Percentiles rank a stretch among this genome's conserved stretches.
These are phyloP conservation scores for Chaetophractus vellerosus DNA, from an alignment of 2,797 vertebrate species.

Conservation along the genomic window DNA sequence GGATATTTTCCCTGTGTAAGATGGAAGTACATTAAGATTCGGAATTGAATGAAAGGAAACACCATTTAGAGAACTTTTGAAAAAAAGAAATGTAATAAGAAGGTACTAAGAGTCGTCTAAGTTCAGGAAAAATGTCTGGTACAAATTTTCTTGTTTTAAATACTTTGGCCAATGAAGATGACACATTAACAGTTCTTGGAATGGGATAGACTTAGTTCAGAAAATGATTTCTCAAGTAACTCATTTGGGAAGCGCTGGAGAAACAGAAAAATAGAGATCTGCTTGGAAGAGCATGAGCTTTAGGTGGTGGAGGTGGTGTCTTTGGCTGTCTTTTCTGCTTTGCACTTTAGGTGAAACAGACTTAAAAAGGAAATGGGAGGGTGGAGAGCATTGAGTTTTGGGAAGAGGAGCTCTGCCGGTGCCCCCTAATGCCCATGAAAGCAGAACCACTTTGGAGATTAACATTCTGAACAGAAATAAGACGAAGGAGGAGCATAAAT, in stretches of 20 bases:
- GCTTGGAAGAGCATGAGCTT: not conserved
- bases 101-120: not conserved
- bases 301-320: not conserved
- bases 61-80: conserved; percentile 10
- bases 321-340: not conserved
- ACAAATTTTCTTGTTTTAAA: not conserved
- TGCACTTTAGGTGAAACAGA: not conserved
- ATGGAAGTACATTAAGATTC: conserved; percentile 22
- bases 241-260: not conserved
- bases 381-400: not conserved
- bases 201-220: not conserved
- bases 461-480: conserved; percentile 55
- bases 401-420: not conserved
- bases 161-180: not conserved
- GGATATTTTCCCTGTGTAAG: conserved; percentile 44
- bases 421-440: not conserved
- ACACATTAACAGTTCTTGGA: not conserved
- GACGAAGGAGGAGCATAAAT: not conserved
- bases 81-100: not conserved
- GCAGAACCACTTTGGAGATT: not conserved
- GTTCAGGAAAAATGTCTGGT: not conserved
- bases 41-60: not conserved
- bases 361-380: conserved; percentile 16
- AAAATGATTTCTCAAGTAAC: not conserved
- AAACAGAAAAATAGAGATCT: not conserved